Evolutionary conservation across 2,113 vertebrate species (phyloP).

Genomic region (Dendrocopos noguchii): DNA sequence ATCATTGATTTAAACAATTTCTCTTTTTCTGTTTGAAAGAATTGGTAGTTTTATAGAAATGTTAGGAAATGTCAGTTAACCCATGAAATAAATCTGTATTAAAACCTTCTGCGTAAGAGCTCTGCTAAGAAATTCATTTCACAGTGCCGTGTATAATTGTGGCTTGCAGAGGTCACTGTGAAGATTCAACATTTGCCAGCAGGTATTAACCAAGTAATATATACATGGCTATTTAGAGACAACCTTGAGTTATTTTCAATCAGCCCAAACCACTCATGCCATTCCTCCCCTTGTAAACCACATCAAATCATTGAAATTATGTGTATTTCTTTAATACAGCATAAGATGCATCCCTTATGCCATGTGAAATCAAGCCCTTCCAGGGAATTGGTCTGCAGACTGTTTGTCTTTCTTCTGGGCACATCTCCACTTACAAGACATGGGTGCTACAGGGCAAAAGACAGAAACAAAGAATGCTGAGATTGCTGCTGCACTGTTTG

Average conservation of each 20-base stretch:
- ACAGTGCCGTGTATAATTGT: neutral
- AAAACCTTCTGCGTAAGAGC: neutral
- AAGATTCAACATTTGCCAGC: slow-evolving; percentile 15
- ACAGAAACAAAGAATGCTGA: neutral
- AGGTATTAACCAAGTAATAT: slow-evolving; percentile 43
- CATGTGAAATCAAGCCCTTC: neutral
- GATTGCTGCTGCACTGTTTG: neutral
- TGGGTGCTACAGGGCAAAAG: neutral
- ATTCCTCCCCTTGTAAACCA: slow-evolving; percentile 8
- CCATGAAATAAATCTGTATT: slow-evolving; percentile 16
- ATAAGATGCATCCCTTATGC: neutral
- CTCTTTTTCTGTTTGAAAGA: neutral
- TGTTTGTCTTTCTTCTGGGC: neutral
- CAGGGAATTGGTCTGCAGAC: neutral
- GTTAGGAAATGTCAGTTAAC: neutral
- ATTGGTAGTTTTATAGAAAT: neutral
- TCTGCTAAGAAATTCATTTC: slow-evolving; percentile 30
- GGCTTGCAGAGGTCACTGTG: slow-evolving; percentile 26
- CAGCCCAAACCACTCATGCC: slow-evolving; percentile 14
- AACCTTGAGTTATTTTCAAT: slow-evolving; percentile 7
- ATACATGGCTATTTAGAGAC: slow-evolving; percentile 5
- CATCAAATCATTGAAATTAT: neutral
- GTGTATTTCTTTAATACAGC: neutral
- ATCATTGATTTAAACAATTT: neutral
- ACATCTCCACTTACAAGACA: neutral